Evolutionary conservation across 2,888 invertebrate genomes (phyloP).

Genomic region (Drosophila nr. perissopoda): DNA sequence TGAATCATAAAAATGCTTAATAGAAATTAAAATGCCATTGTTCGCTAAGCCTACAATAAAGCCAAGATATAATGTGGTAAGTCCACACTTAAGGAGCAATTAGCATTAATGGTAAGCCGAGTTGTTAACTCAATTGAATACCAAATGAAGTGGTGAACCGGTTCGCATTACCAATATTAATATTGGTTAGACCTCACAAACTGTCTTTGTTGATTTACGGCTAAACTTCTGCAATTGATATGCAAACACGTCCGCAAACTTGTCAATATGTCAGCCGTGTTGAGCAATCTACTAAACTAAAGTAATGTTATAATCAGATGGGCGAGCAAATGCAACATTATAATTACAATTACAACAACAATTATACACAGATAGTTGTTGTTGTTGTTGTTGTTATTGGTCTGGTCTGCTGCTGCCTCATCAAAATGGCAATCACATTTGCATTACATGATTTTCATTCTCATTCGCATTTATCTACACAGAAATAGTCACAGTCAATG

Average conservation of each 20-base stretch:
- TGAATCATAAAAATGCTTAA: background rate
- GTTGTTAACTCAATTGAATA: slow-evolving; percentile 6
- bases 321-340: slow-evolving; percentile 36
- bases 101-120: slow-evolving; percentile 8
- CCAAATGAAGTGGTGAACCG: slow-evolving; percentile 27
- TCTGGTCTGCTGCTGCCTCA: slow-evolving; percentile 43
- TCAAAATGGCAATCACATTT: slow-evolving; percentile 71
- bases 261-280: slow-evolving; percentile 64
- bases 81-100: slow-evolving; percentile 22
- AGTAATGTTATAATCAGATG: slow-evolving; percentile 57
- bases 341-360: slow-evolving; percentile 39
- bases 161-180: slow-evolving; percentile 38
- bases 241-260: slow-evolving; percentile 36
- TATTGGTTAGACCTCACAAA: slow-evolving; percentile 10
- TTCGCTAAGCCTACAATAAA: background rate
- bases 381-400: slow-evolving; percentile 26
- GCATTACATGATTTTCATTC: slow-evolving; percentile 63
- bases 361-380: slow-evolving; percentile 12
- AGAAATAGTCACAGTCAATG: slow-evolving; percentile 38
- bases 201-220: slow-evolving; percentile 18
- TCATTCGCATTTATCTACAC: slow-evolving; percentile 17
- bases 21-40: background rate
- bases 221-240: slow-evolving; percentile 28
- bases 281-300: slow-evolving; percentile 64
- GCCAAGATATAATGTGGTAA: slow-evolving; percentile 11